These are phyloP conservation scores for Fregata magnificens DNA, from an alignment of 2,113 vertebrate species.

Conservation along the genomic window DNA sequence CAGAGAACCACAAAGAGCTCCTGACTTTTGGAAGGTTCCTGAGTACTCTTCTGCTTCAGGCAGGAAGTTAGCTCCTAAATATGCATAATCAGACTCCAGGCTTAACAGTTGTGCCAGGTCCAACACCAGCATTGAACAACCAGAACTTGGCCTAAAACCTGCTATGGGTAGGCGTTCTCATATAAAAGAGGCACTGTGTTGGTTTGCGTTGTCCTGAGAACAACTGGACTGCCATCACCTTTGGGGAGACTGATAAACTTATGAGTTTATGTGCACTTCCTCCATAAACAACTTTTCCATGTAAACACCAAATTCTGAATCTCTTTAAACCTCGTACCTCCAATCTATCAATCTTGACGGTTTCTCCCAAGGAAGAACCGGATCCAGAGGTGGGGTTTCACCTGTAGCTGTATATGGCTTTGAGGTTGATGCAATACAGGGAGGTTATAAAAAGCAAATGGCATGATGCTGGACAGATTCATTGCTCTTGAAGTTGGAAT, in stretches of 20 bases:
- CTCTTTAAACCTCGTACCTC: not conserved
- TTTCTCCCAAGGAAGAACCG: not conserved
- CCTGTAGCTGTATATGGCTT: not conserved
- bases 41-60: not conserved
- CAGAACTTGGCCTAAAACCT: not conserved
- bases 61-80: not conserved
- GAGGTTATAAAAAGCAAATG: not conserved
- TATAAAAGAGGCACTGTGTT: not conserved
- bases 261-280: not conserved
- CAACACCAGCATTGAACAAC: not conserved
- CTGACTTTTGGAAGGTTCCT: not conserved
- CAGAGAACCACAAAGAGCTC: constrained; percentile 25
- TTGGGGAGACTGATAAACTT: not conserved
- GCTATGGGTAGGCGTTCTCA: not conserved
- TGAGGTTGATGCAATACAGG: not conserved
- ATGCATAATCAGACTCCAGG: not conserved
- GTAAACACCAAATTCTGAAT: not conserved
- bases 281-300: not conserved
- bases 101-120: not conserved
- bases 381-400: not conserved
- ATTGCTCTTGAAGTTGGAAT: not conserved
- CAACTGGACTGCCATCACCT: not conserved
- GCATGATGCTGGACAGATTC: not conserved
- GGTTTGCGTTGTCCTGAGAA: not conserved
- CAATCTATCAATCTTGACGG: not conserved